Evolutionary conservation across 2,113 vertebrate genomes (phyloP), one percentile per base, ranked within the genome.

Genomic region (Poicephalus gulielmi): DNA sequence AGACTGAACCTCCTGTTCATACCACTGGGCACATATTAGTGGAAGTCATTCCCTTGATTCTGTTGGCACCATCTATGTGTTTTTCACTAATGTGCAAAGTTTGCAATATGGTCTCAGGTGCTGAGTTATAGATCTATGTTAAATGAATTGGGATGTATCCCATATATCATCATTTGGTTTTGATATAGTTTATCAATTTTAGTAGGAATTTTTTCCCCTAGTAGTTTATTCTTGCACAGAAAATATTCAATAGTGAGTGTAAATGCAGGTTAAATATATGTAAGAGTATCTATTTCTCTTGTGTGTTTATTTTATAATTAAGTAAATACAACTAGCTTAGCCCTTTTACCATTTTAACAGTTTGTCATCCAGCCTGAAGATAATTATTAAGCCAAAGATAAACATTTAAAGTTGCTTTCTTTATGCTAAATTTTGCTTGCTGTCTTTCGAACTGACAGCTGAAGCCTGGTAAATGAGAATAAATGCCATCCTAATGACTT

Each of bases 341-440:
- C 24, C 18, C 35, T 41, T 14, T 87, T 76, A 59, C 2, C 4
- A 24, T 64, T 69, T 55, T 86, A 86, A 74, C 52, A 50, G 44
- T 43, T 35, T 91, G 53, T 70, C 19, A 86, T 70, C 30, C 59
- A 60, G 49, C 16, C 71, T 77, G 37, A 67, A 88, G 31, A 60
- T 46, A 30, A 70, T 55, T 78, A 88, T 85, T 67, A 88, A 90
- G 83, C 15, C 44, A 63, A 90, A 83, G 17, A 83, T 35, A 74
- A 83, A 83, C 17, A 55, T 75, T 77, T 80, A 7, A 83, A 53
- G 6, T 47, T 60, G 17, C 59, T 86, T 86, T 76, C 63, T 64
- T 59, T 83, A 59, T 47, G 59, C 33, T 83, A 63, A 67, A n/a
- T 92, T 90, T 88, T 90, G 5, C 25, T 88, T 80, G 7, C 12